Evolutionary conservation across 1,140 invertebrate genomes (phyloP), one percentile per base, ranked within the genome.

Genomic region (Aphis craccivora): DNA sequence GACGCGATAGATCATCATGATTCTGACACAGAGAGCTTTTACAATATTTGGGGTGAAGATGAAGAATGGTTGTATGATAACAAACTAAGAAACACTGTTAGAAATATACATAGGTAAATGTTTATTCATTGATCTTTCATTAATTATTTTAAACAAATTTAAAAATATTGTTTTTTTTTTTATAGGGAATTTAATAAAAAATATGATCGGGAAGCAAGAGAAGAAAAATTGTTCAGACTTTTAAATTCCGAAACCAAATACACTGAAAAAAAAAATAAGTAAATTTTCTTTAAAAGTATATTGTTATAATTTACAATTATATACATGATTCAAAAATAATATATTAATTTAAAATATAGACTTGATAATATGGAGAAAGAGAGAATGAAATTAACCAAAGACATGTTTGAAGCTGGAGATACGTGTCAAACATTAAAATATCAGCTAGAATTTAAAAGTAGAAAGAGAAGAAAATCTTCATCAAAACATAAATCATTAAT

Each of bases 11-110:
- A 93, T 40, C 91, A 93, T 86, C 91, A 93, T 4, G 76, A 84
- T 30, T 93, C 91, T 25, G 91, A 93, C 48, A 93, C 91, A n/a
- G 91, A 93, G 40, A 93, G 76, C 40, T 93, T 93, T 93, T 93
- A 93, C 23, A 93, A 93, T 20, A 93, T 83, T 53, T 93, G 91
- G 67, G 48, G 45, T 6, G 35, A 83, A 9, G 91, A 93, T 55
- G 81, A 84, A 86, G 76, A 93, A 35, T 84, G 76, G 91, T 3
- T 84, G 5, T 51, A 86, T 40, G 76, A 83, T 51, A 93, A 93
- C 22, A 55, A 84, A 53, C 14, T 55, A 22, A 84, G 91, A 6
- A 93, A 93, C 86, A 6, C 9, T 30, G 91, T 93, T 83, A 51
- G 91, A 93, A 93, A 86, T 40, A 48, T 93, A 30, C 91, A 93